Evolutionary conservation across 30 jellyfish, hydroid and myxozoan species (phyloP).

Genomic region (Aurelia aurita): DNA sequence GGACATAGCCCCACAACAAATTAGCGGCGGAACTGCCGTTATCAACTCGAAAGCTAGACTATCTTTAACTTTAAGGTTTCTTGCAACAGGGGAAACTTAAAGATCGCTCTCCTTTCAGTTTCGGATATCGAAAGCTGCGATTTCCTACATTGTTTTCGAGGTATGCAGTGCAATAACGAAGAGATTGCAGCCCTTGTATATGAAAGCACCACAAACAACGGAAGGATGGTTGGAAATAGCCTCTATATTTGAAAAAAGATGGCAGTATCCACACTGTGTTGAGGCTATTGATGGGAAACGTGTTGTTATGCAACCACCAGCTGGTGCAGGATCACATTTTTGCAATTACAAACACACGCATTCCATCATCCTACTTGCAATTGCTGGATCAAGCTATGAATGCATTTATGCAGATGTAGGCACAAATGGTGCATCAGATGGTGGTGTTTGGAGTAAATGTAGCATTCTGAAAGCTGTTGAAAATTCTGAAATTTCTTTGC

Average conservation of each 20-base stretch:
- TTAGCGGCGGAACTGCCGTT: no score
- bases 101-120: constrained; percentile 4
- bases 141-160: not conserved
- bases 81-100: no score
- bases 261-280: constrained; percentile 12
- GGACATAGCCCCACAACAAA: no score
- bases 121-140: constrained; percentile 5
- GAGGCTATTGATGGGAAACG: constrained; percentile 17
- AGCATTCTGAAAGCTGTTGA: not conserved
- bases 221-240: not conserved
- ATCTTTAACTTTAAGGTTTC: not conserved
- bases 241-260: not conserved
- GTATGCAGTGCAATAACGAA: constrained; percentile 4
- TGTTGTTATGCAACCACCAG: constrained; percentile 25
- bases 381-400: no score
- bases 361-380: no score
- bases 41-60: not conserved
- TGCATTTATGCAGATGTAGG: no score
- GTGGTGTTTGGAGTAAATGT: not conserved
- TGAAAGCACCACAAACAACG: not conserved
- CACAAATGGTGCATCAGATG: no score
- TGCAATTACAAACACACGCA: no score
- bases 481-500: not conserved
- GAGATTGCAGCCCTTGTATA: not conserved
- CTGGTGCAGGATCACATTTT: no score